Evolutionary conservation across 2,888 invertebrate genomes (phyloP).

Genomic region (Yponomeuta malinellus): DNA sequence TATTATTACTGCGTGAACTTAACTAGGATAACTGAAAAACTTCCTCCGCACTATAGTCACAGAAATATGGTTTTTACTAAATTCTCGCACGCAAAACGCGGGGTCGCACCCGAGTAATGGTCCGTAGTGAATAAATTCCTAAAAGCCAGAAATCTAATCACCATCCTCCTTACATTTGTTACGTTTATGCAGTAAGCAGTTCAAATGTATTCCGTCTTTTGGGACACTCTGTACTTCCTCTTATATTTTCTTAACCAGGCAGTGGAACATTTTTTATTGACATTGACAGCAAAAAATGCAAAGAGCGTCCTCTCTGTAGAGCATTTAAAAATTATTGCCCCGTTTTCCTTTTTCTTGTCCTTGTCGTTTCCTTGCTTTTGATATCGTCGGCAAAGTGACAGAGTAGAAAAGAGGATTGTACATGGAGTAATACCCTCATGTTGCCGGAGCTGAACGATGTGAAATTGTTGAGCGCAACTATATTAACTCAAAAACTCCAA

Average conservation of each 20-base stretch:
- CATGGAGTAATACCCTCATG: not conserved
- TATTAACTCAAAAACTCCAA: not conserved
- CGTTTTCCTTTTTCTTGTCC: not conserved
- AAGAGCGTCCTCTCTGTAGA: not conserved
- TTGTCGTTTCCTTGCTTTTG: not conserved
- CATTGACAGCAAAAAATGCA: not conserved
- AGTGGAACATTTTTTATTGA: not conserved
- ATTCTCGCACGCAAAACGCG: too few species aligned
- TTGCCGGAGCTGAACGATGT: too few species aligned
- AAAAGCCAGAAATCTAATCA: too few species aligned
- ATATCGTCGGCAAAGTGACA: not conserved
- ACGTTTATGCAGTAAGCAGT: too few species aligned
- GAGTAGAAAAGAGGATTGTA: not conserved
- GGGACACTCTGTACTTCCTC: not conserved
- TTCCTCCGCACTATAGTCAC: too few species aligned
- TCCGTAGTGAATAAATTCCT: too few species aligned
- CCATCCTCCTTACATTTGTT: too few species aligned
- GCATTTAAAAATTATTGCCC: not conserved
- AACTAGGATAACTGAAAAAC: too few species aligned
- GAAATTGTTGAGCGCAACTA: not conserved
- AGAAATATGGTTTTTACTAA: too few species aligned
- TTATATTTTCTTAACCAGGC: not conserved
- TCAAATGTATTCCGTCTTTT: too few species aligned
- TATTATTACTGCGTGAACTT: too few species aligned
- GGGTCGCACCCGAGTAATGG: too few species aligned